Percentiles rank a stretch among this genome's conserved stretches.
phyloP scores from a whole-genome alignment of 2,888 invertebrate species.

The Dryobota labecula region DNA sequence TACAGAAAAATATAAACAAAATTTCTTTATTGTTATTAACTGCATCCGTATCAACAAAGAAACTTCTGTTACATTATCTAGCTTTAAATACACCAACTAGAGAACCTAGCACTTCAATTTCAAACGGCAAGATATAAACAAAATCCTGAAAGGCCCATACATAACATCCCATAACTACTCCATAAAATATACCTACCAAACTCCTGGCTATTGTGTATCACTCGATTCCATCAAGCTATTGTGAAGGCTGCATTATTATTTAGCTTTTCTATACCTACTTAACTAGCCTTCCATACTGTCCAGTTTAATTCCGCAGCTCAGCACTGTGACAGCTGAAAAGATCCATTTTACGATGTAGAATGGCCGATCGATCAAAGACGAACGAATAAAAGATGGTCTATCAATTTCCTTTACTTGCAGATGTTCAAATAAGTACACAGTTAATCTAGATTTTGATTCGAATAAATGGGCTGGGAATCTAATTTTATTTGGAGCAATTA shows the following conservation, averaged over 20 bases:
- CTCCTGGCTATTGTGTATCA: conserved; percentile 78
- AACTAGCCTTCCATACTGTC: conserved; percentile 72
- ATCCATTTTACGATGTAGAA: conserved; percentile 72
- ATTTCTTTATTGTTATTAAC: background rate
- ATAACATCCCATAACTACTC: conserved; percentile 58
- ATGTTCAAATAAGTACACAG: conserved; percentile 55
- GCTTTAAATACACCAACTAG: background rate
- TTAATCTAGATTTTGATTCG: conserved; percentile 56
- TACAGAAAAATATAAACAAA: too few species aligned
- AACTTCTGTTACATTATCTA: background rate
- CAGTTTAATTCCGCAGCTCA: conserved; percentile 73
- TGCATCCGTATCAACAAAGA: background rate
- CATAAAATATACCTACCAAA: conserved; percentile 65
- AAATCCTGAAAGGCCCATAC: conserved; percentile 50
- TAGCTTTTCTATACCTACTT: conserved; percentile 73
- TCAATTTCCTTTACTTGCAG: conserved; percentile 60
- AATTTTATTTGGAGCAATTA: conserved; percentile 37
- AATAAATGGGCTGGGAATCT: conserved; percentile 36
- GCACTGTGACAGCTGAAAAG: conserved; percentile 80
- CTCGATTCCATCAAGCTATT: conserved; percentile 75
- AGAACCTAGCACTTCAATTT: conserved; percentile 18
- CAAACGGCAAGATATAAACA: conserved; percentile 43
- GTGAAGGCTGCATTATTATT: conserved; percentile 78
- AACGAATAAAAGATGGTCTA: conserved; percentile 62
- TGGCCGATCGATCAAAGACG: conserved; percentile 74